Base-by-base conservation (phyloP, 2,888 invertebrate species). In the Phengaris arion region DNA sequence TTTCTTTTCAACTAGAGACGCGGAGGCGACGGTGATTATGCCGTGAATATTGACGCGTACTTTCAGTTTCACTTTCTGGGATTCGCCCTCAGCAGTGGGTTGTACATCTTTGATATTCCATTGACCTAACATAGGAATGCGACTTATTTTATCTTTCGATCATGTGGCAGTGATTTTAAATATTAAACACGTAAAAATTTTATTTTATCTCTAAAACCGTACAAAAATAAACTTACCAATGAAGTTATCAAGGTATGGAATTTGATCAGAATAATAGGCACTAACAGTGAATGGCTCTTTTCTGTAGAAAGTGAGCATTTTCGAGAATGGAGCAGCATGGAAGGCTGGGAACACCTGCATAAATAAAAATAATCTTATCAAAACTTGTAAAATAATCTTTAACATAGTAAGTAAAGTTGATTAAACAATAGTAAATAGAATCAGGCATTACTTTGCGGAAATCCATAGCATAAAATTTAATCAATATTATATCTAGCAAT, bases 11-110 rank as follows among this genome's bases (percentile, higher is more conserved):
- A 96, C 95, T 76, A 98, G 92, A 0, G 97, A 96, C 6, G 99
- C 99, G 75, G 97, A 97, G 12, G 97, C 96, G 46, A 99, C 96
- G 12, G 96, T 95, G 85, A 99, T 96, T 78, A 99, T 96, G 74
- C 99, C 99, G 88, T 99, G 97, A 74, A 97, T 94, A 93, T 99
- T 99, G 75, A 99, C 95, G 82, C 99, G 95, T 7, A 98, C 98
- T 94, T 99, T 99, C 6, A 99, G 96, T 92, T 99, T 99, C 1
- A 99, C 97, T 90, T 98, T 99, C 79, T 98, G 97, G n/a, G 97
- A 96, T 84, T 98, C 98, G 52, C 98, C 98, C 79, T 97, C 97
- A 0, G 97, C 90, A 51, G 96, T 97, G 6, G 99, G 97, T 82
- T 96, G 96, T 6, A 99, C 95, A 84, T 98, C 97, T 83, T 96